Evolutionary conservation across 2,113 vertebrate genomes (phyloP).

Genomic region (Argyrosomus japonicus): DNA sequence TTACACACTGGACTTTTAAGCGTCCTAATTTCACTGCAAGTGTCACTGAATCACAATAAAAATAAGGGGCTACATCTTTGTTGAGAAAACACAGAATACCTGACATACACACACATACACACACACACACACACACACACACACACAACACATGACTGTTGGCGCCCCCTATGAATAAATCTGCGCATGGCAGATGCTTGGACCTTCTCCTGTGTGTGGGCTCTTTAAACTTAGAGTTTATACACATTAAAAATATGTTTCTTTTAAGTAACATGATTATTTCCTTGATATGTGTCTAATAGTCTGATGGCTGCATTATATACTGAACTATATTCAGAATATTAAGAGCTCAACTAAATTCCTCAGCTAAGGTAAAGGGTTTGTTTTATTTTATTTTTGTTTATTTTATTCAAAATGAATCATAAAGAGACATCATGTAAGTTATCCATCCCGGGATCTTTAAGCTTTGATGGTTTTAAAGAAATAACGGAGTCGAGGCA

Average conservation of each 20-base stretch:
- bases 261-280: neutral
- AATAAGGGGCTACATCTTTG: neutral
- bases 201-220: neutral
- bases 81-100: neutral
- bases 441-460: neutral
- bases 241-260: conserved; percentile 5
- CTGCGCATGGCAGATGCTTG: neutral
- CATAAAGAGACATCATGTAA: neutral
- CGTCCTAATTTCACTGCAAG: neutral
- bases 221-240: neutral
- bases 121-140: conserved; percentile 21
- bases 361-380: neutral
- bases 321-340: neutral
- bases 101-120: conserved; percentile 14
- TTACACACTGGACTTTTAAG: too few relatives aligned
- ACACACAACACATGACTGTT: neutral
- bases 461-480: conserved; percentile 24
- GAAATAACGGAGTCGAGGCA: conserved; percentile 49
- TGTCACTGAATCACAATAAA: neutral
- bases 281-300: neutral
- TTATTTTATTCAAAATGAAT: neutral
- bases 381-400: neutral
- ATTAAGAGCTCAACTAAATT: neutral
- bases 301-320: neutral
- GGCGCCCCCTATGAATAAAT: conserved; percentile 50